phyloP scores from a whole-genome alignment of 2,888 invertebrate genomes.

The Autographa pulchrina region DNA sequence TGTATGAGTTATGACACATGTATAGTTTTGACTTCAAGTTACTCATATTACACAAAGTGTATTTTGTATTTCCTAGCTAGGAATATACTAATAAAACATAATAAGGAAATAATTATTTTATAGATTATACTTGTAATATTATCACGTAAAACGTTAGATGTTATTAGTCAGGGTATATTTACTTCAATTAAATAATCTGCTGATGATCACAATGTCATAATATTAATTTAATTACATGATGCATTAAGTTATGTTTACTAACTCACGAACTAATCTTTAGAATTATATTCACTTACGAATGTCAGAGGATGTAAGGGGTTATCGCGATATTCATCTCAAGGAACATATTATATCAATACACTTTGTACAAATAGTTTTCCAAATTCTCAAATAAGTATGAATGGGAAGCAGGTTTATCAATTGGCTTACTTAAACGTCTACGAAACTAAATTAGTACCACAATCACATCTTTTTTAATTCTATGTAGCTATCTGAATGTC shows the following conservation, averaged over 20 bases:
- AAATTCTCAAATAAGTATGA: neutral
- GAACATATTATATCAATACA: neutral
- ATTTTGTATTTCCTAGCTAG: no score
- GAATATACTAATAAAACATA: no score
- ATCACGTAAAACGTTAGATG: slow-evolving; percentile 14
- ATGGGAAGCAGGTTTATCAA: no score
- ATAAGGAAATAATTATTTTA: neutral
- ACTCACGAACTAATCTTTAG: neutral
- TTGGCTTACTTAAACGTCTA: no score
- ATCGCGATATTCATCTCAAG: neutral
- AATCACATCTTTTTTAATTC: no score
- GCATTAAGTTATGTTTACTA: neutral
- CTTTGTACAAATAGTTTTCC: no score
- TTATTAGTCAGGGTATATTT: slow-evolving; percentile 15
- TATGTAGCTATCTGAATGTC: no score
- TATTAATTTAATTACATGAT: neutral
- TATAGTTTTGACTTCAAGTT: no score
- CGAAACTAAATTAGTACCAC: no score
- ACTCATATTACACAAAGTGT: no score
- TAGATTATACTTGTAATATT: neutral
- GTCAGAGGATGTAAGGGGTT: slow-evolving; percentile 3
- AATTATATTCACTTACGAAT: slow-evolving; percentile 4
- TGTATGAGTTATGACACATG: no score
- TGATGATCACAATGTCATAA: neutral
- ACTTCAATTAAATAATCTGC: slow-evolving; percentile 14